Conservation (phyloP, 2,888 invertebrate species). For the Poecilobothrus nobilitatus region DNA sequence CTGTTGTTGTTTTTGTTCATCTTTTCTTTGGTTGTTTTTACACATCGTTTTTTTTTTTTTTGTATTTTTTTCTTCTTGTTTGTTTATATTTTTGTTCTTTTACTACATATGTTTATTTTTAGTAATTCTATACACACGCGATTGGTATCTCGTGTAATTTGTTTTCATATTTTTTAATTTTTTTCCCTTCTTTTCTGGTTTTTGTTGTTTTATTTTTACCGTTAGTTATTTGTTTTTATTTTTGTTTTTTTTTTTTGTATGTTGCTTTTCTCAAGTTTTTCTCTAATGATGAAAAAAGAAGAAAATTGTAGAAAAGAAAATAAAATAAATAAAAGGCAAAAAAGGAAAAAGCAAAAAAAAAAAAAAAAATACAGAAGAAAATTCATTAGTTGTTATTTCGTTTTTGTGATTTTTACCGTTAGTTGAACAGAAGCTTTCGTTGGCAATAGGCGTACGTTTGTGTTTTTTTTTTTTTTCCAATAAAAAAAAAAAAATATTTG, state of each 20-base stretch:
- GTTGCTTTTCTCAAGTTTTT: neutral
- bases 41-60: neutral
- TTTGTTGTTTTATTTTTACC: neutral
- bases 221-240: neutral
- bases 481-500: no score
- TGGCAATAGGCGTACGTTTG: slow-evolving; percentile 6
- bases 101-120: neutral
- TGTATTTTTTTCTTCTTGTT: neutral
- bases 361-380: neutral
- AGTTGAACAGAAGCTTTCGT: slow-evolving; percentile 3
- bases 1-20: no score
- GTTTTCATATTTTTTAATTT: neutral
- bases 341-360: neutral
- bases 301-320: neutral
- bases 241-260: neutral
- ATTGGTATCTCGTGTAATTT: slow-evolving; percentile 1
- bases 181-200: neutral
- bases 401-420: neutral
- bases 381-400: neutral
- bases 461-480: no score
- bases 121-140: neutral
- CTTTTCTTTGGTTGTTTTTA: no score
- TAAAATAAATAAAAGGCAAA: neutral
- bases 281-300: neutral
- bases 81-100: neutral